phyloP scores from a whole-genome alignment of 2,888 invertebrate genomes.

The Liopterus haemorrhoidalis region DNA sequence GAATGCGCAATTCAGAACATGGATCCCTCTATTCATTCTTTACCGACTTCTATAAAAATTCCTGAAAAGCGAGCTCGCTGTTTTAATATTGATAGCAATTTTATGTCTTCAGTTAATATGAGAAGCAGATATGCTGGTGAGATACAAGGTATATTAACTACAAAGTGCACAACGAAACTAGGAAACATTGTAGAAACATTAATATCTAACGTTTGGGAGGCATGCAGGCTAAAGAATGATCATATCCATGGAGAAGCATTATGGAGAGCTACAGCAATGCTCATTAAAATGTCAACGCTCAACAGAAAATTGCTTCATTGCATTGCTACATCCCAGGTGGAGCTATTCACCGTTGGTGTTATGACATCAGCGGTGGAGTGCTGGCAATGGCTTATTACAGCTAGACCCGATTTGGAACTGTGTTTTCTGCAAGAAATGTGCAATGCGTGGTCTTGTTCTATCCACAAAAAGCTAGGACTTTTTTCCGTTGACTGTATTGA shows the following conservation, averaged over 20 bases:
- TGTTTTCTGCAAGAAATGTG: slow-evolving; percentile 89
- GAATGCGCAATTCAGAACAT: slow-evolving; percentile 82
- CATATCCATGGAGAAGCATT: slow-evolving; percentile 66
- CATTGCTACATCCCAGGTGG: slow-evolving; percentile 59
- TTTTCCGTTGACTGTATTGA: slow-evolving; percentile 68
- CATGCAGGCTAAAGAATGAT: slow-evolving; percentile 61
- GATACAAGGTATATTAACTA: too few relatives aligned
- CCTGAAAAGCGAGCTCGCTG: slow-evolving; percentile 77
- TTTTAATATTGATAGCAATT: slow-evolving; percentile 80
- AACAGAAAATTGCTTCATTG: slow-evolving; percentile 76
- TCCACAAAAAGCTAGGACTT: slow-evolving; percentile 82
- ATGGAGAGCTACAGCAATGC: slow-evolving; percentile 77
- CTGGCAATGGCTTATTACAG: slow-evolving; percentile 98
- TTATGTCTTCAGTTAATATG: slow-evolving; percentile 77
- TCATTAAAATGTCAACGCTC: slow-evolving; percentile 66
- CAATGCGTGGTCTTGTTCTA: slow-evolving; percentile 89
- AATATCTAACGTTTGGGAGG: slow-evolving; percentile 57
- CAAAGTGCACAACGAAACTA: too few relatives aligned
- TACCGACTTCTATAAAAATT: slow-evolving; percentile 57
- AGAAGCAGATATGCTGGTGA: slow-evolving; percentile 85
- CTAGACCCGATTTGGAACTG: slow-evolving; percentile 83
- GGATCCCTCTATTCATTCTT: slow-evolving; percentile 59
- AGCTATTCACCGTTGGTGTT: slow-evolving; percentile 83
- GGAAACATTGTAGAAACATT: slow-evolving; percentile 53
- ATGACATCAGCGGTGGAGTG: slow-evolving; percentile 91